These are phyloP conservation scores for Smutsia gigantea DNA, from an alignment of 2,797 vertebrate species.

Conservation along the genomic window DNA sequence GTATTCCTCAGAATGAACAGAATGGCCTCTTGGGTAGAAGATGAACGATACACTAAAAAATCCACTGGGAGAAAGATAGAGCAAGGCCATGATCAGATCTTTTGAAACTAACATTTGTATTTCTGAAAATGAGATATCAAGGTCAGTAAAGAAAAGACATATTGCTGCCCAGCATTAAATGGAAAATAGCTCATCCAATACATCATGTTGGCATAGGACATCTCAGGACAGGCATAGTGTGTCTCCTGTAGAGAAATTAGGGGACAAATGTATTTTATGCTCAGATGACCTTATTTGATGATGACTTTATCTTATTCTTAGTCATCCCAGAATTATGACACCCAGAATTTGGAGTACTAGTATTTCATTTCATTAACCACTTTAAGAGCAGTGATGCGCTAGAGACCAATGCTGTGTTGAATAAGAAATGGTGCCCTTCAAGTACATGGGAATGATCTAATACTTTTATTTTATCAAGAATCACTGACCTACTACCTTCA, in stretches of 20 bases:
- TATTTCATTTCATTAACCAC: conserved; percentile 26
- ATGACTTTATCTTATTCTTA: conserved; percentile 62
- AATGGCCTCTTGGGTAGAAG: not conserved
- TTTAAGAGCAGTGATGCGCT: not conserved
- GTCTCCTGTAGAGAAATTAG: not conserved
- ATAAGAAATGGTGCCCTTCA: not conserved
- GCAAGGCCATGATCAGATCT: not conserved
- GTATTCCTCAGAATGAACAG: not conserved
- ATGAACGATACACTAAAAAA: not conserved
- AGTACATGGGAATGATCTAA: not conserved
- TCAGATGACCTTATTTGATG: conserved; percentile 30
- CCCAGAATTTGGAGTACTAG: conserved; percentile 10
- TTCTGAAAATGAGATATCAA: conserved; percentile 44
- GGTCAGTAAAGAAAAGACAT: conserved; percentile 38
- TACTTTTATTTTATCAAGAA: not conserved
- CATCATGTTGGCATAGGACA: conserved; percentile 44
- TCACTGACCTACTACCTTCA: not conserved
- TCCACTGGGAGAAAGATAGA: not conserved
- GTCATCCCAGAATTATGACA: not conserved
- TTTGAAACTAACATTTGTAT: not conserved
- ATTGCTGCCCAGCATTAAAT: conserved; percentile 30
- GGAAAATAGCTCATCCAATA: conserved; percentile 55
- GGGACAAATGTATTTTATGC: conserved; percentile 20
- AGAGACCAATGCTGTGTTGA: not conserved
- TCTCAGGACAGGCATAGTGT: not conserved